A percentile compares a stretch with the other conserved stretches of the same genome.
Evolutionary conservation across 2,888 invertebrate genomes (phyloP).

Genomic region (Nephrotoma appendiculata): DNA sequence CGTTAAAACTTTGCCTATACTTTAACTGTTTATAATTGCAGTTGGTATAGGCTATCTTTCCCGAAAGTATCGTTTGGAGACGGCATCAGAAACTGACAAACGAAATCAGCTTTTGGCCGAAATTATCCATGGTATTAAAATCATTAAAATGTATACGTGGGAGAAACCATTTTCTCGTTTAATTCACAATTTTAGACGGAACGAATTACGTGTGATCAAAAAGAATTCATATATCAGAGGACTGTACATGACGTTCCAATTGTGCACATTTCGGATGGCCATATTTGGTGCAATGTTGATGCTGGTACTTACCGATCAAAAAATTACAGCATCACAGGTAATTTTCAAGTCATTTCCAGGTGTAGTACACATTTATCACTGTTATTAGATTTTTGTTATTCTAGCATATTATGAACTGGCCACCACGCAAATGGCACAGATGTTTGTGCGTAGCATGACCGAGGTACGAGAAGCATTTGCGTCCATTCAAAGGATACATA

Average conservation of each 20-base stretch:
- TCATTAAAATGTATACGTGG: slow-evolving; percentile 90
- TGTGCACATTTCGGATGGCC: slow-evolving; percentile 69
- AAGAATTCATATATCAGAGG: slow-evolving; percentile 49
- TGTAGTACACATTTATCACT: not conserved
- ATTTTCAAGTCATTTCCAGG: not conserved
- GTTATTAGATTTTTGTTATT: slow-evolving; percentile 36
- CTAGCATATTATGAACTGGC: slow-evolving; percentile 39
- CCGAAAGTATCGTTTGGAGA: slow-evolving; percentile 32
- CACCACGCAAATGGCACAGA: slow-evolving; percentile 40
- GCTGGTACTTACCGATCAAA: slow-evolving; percentile 47
- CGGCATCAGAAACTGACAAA: slow-evolving; percentile 51
- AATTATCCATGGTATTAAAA: slow-evolving; percentile 53
- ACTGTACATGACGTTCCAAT: slow-evolving; percentile 55
- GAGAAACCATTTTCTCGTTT: slow-evolving; percentile 70
- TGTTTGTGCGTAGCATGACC: slow-evolving; percentile 53
- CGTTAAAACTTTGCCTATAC: not conserved
- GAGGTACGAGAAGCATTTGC: slow-evolving; percentile 67
- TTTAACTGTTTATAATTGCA: slow-evolving; percentile 6
- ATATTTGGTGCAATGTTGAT: slow-evolving; percentile 59
- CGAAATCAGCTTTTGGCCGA: slow-evolving; percentile 65
- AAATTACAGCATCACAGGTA: slow-evolving; percentile 56
- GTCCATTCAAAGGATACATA: slow-evolving; percentile 50
- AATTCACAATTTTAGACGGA: slow-evolving; percentile 51
- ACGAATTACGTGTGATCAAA: slow-evolving; percentile 41
- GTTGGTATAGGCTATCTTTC: slow-evolving; percentile 21